Evolutionary conservation across 1,140 invertebrate genomes (phyloP).

Genomic region (Bombus pascuorum): DNA sequence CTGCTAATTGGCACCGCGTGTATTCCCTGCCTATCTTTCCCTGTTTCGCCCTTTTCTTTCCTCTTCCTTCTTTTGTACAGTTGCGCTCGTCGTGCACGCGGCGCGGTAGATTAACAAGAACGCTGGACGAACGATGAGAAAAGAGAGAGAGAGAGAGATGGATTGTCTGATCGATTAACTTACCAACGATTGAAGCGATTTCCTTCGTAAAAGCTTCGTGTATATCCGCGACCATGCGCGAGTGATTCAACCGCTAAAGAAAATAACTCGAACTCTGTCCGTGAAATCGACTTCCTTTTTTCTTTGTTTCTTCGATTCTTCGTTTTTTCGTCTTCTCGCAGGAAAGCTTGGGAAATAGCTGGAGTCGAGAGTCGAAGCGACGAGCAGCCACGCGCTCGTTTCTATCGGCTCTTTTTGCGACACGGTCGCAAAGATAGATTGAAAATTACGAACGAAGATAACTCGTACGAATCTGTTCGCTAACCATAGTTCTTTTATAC

Average conservation of each 20-base stretch:
- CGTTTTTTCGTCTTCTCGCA: neutral
- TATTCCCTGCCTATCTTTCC: conserved; percentile 53
- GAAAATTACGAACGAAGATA: neutral
- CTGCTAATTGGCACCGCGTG: conserved; percentile 65
- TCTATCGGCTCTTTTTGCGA: neutral
- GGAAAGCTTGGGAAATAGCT: neutral
- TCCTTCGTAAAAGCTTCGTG: neutral
- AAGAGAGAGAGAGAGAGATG: neutral
- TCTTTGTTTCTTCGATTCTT: too few relatives aligned
- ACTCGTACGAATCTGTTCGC: neutral
- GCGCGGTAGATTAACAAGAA: conserved; percentile 25
- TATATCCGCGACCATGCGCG: neutral
- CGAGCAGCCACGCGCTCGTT: too few relatives aligned
- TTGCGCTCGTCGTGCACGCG: neutral
- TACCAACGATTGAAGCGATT: conserved; percentile 30
- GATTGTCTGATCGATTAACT: conserved; percentile 41
- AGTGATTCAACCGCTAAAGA: neutral
- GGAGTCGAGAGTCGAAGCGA: neutral
- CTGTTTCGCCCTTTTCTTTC: neutral
- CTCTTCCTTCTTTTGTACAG: neutral
- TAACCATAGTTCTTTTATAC: neutral
- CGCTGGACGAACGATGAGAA: neutral
- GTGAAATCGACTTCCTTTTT: neutral
- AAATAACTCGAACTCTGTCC: neutral
- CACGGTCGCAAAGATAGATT: neutral